phyloP scores from a whole-genome alignment of 2,113 vertebrate species.

The Lamprologus lemairii region DNA sequence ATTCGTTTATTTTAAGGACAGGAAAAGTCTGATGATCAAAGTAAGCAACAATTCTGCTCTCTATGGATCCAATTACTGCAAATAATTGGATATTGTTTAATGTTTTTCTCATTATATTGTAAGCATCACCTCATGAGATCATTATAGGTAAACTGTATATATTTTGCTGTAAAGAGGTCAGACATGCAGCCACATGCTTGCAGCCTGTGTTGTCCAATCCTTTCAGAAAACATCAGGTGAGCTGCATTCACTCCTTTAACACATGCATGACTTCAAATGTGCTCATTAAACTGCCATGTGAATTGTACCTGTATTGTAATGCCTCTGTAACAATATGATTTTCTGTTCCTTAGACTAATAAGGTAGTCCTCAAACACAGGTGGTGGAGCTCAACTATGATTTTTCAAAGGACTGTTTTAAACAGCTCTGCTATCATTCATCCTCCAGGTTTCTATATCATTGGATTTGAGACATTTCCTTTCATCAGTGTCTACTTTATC shows the following conservation, averaged over 20 bases:
- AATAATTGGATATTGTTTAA: background rate
- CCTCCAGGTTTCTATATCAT: conserved; percentile 65
- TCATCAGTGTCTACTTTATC: conserved; percentile 44
- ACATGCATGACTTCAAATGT: background rate
- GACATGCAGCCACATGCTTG: background rate
- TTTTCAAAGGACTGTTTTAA: background rate
- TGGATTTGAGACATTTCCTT: conserved; percentile 31
- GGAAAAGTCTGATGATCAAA: background rate
- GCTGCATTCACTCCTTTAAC: background rate
- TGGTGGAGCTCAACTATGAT: conserved; percentile 15
- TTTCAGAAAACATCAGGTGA: background rate
- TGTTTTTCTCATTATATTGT: background rate
- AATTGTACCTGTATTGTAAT: accelerated
- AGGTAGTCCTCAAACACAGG: background rate
- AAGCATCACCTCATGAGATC: background rate
- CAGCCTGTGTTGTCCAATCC: background rate
- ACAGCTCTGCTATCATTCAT: conserved; percentile 24
- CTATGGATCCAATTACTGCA: background rate
- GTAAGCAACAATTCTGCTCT: background rate
- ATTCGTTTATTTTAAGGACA: background rate
- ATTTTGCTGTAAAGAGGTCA: background rate
- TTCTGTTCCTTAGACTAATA: background rate
- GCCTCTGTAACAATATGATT: background rate
- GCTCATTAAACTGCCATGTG: background rate
- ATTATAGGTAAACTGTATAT: background rate